Conservation (phyloP, 1,140 invertebrate genomes). For the Drosophila tristis region DNA sequence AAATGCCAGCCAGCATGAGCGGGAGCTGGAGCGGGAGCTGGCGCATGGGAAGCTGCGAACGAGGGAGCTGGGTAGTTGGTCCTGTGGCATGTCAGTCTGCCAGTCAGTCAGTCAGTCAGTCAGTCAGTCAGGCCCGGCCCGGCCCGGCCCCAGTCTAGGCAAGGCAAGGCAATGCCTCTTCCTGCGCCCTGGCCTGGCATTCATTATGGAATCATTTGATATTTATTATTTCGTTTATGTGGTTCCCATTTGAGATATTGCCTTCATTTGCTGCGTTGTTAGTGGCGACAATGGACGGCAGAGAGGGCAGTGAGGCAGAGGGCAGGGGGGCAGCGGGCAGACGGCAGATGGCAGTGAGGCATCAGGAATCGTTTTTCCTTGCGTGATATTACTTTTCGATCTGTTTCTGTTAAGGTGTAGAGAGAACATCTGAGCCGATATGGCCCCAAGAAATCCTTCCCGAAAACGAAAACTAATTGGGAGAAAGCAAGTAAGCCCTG, state of each 20-base stretch:
- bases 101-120: not conserved
- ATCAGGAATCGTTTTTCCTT: no score
- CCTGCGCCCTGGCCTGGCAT: slow-evolving; percentile 46
- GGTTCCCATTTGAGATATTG: slow-evolving; percentile 78
- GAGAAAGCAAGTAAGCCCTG: no score
- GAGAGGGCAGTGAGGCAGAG: no score
- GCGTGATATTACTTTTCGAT: no score
- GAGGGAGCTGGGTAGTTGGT: not conserved
- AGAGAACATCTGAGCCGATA: no score
- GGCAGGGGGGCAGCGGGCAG: no score
- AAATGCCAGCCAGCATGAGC: slow-evolving; percentile 60
- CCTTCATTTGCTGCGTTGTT: slow-evolving; percentile 68
- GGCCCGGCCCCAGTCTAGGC: slow-evolving; percentile 30
- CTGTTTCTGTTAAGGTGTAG: no score
- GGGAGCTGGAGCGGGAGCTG: not conserved
- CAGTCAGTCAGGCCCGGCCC: slow-evolving; percentile 1
- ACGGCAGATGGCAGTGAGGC: no score
- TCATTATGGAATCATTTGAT: slow-evolving; percentile 81
- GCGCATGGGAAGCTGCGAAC: no score
- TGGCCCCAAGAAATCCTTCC: no score
- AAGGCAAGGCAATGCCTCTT: slow-evolving; percentile 47
- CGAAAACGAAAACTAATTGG: no score
- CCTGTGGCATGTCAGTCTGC: slow-evolving; percentile 6
- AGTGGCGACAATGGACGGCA: slow-evolving; percentile 40
- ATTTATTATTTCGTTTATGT: slow-evolving; percentile 81